Evolutionary conservation across 2,888 invertebrate species (phyloP), one percentile per base, ranked within the genome.

Genomic region (Acronicta alni): DNA sequence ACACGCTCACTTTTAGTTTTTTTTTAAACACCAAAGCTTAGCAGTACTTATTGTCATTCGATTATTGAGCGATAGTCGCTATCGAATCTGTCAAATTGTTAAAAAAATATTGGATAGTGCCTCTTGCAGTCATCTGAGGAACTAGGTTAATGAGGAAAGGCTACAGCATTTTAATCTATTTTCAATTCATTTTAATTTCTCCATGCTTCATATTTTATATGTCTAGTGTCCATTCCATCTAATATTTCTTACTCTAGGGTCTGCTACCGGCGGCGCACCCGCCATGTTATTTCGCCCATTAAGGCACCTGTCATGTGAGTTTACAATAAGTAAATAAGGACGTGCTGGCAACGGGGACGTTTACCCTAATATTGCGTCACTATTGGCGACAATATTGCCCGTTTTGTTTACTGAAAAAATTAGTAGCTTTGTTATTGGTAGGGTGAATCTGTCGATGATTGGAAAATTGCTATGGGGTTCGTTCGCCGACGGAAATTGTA

Each of bases 271-370:
- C 66, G 88, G 82, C 92, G 87, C 91, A 78, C 92, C 92, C 90
- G 93, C 89, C 93, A 90, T 90, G 94, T 94, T 91, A 94, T 92
- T 90, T 85, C 85, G 84, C 89, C 91, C 83, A 94, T 94, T 94
- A 94, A 87, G 92, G 89, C 85, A 91, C 90, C 94, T 94, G 94
- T 94, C 94, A 94, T 92, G 91, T 89, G 91, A 92, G 93, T 93
- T 93, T 92, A 93, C 93, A 93, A 92, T 92, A 93, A 93, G 93
- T 93, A 94, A 94, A 94, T 93, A 94, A 89, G 89, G 86, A 87
- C 86, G 86, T 82, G 88, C 82, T 77, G 63, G 83, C 81, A 73
- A 82, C 81, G 75, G 86, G 85, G 80, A 83, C 85, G 83, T 80
- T 88, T 87, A 89, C 88, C 90, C 87, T 88, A 87, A 91, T 90